Evolutionary conservation across 2,113 vertebrate genomes (phyloP).

Genomic region (Oncorhynchus nerka): DNA sequence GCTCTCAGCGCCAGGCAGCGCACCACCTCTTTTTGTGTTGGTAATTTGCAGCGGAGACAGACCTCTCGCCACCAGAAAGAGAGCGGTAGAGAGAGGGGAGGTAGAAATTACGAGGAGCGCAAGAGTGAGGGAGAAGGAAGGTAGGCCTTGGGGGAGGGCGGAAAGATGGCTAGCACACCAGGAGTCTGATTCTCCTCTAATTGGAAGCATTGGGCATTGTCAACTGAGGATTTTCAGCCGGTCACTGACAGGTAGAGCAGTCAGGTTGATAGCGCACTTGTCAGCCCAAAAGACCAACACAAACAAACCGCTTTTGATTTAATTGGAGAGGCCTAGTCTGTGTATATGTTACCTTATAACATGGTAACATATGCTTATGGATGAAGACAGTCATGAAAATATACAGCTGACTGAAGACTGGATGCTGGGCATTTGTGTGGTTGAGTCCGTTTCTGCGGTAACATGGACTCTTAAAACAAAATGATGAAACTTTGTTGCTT

Average conservation of each 20-base stretch:
- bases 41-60: conserved; percentile 91
- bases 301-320: conserved; percentile 99
- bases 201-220: conserved; percentile 99
- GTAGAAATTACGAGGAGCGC: conserved; percentile 67
- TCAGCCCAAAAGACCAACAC: conserved; percentile 99
- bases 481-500: too few species aligned
- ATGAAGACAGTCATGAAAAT: too few species aligned
- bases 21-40: conserved; percentile 95
- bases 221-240: conserved; percentile 95
- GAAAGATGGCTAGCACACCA: conserved; percentile 90
- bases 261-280: conserved; percentile 99
- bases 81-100: conserved; percentile 24
- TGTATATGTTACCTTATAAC: neutral
- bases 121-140: conserved; percentile 57
- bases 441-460: too few species aligned
- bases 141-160: conserved; percentile 70
- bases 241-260: conserved; percentile 95
- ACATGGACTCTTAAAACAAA: too few species aligned
- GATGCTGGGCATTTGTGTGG: too few species aligned
- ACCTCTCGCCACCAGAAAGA: conserved; percentile 53
- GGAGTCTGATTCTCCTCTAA: conserved; percentile 93
- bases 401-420: too few species aligned
- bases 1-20: conserved; percentile 67
- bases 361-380: too few species aligned
- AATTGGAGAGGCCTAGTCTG: conserved; percentile 89